Conservation (phyloP, 2,113 vertebrate species). For the Salvator merianae region DNA sequence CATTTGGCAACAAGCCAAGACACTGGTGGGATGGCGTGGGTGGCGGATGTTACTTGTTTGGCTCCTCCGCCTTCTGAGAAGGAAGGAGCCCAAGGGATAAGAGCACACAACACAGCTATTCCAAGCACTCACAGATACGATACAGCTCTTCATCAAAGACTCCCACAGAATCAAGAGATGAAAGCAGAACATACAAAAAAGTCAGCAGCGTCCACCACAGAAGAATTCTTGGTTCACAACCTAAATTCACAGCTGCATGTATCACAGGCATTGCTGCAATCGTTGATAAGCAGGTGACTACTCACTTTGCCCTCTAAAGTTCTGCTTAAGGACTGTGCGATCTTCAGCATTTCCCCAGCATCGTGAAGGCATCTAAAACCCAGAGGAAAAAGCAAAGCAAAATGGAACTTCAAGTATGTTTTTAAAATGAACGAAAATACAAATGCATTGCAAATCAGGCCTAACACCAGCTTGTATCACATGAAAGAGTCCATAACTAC, state of each 20-base stretch:
- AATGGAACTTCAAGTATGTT: neutral
- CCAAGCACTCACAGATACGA: too few relatives aligned
- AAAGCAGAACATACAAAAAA: neutral
- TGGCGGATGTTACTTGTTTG: too few relatives aligned
- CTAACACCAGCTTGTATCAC: neutral
- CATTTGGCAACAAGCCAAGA: too few relatives aligned
- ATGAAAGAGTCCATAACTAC: neutral
- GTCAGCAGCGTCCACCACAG: neutral
- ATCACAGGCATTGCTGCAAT: neutral
- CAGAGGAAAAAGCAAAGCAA: slow-evolving; percentile 26
- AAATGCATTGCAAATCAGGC: neutral
- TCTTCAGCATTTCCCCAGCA: slow-evolving; percentile 85
- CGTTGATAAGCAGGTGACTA: neutral
- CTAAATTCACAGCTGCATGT: neutral
- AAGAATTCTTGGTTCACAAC: neutral
- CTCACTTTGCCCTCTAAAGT: slow-evolving; percentile 86
- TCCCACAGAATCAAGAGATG: neutral
- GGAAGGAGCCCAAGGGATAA: too few relatives aligned
- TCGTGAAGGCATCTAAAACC: slow-evolving; percentile 87
- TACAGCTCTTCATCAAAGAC: too few relatives aligned
- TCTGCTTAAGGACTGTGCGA: slow-evolving; percentile 82
- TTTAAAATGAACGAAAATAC: neutral
- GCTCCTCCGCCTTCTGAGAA: too few relatives aligned
- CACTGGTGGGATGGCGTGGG: too few relatives aligned
- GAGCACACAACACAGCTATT: too few relatives aligned